phyloP scores from a whole-genome alignment of 2,888 invertebrate genomes.

The Phyllotreta cruciferae region DNA sequence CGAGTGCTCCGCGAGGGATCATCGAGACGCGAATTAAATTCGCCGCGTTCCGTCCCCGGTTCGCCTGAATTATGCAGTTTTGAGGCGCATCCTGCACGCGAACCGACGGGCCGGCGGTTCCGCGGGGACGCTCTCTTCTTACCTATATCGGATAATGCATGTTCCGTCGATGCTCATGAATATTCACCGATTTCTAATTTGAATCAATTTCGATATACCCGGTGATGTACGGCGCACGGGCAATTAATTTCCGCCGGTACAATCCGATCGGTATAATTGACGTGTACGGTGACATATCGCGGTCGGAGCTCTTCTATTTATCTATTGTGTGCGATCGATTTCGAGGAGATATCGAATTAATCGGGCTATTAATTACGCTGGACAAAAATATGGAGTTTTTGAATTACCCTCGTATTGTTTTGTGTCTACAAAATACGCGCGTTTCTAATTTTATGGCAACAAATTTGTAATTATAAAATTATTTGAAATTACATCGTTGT shows the following conservation, averaged over 20 bases:
- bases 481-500: too few relatives aligned
- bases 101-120: conserved; percentile 10
- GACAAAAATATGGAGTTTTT: too few relatives aligned
- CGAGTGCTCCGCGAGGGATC: background rate
- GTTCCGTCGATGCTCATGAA: conserved; percentile 13
- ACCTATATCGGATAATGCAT: conserved; percentile 19
- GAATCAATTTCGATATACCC: conserved; percentile 30
- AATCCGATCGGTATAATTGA: conserved; percentile 25
- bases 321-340: conserved; percentile 8
- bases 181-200: conserved; percentile 24
- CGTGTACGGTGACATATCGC: conserved; percentile 26
- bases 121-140: conserved; percentile 12
- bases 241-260: conserved; percentile 26
- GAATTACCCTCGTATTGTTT: too few relatives aligned
- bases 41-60: background rate
- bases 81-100: background rate
- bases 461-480: too few relatives aligned
- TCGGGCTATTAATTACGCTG: too few relatives aligned
- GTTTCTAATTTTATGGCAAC: too few relatives aligned
- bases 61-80: conserved; percentile 16
- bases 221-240: conserved; percentile 27
- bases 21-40: background rate
- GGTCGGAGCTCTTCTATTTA: conserved; percentile 7
- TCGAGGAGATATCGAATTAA: background rate
- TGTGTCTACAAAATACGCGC: too few relatives aligned